Percentiles rank a stretch among this genome's conserved stretches.
These are phyloP conservation scores for Nyctereutes procyonoides DNA, from an alignment of 2,113 vertebrate genomes.

Conservation along the genomic window DNA sequence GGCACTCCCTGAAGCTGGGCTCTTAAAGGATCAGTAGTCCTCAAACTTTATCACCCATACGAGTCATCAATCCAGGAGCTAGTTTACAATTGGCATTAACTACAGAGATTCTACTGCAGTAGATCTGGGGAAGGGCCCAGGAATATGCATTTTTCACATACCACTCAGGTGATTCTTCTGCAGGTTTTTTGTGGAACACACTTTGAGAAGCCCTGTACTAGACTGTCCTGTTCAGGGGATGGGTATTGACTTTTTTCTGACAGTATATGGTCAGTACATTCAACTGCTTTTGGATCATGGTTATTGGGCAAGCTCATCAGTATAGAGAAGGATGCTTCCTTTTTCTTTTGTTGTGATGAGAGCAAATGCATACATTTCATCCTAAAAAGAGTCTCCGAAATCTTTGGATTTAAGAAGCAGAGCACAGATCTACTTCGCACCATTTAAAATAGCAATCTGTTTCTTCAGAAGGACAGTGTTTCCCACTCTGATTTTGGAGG, in stretches of 20 bases:
- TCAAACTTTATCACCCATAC: not conserved
- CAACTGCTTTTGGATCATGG: not conserved
- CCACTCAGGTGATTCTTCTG: not conserved
- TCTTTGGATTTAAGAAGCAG: not conserved
- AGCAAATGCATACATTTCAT: not conserved
- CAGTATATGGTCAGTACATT: rapidly evolving
- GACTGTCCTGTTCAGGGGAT: not conserved
- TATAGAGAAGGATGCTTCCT: not conserved
- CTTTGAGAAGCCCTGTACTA: not conserved
- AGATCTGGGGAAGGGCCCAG: rapidly evolving
- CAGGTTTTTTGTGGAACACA: not conserved
- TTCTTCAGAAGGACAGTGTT: not conserved
- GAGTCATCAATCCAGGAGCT: not conserved
- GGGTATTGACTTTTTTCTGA: not conserved
- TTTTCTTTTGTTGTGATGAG: not conserved
- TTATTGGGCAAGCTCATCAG: not conserved
- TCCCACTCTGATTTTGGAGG: not conserved
- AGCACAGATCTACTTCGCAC: not conserved
- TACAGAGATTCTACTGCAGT: not conserved
- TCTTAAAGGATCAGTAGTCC: not conserved
- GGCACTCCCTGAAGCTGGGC: not conserved
- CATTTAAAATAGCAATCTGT: not conserved
- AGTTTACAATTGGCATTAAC: not conserved
- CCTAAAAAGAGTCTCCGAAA: not conserved
- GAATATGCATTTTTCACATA: not conserved